Evolutionary conservation across 2,797 vertebrate genomes (phyloP), one percentile per base, ranked within the genome.

Genomic region (Chelon labrosus): DNA sequence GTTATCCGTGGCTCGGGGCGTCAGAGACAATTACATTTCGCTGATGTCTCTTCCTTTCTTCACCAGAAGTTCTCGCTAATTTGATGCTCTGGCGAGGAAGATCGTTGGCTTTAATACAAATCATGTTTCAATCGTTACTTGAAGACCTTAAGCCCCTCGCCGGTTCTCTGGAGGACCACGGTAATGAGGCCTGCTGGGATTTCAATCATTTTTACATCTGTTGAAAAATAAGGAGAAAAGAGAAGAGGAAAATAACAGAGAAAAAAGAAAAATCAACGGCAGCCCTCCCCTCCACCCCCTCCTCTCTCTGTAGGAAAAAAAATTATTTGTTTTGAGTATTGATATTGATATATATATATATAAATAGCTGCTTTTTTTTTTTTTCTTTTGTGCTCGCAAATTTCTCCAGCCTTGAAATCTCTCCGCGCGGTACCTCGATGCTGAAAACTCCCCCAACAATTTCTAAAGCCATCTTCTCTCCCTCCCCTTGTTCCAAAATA

Each of bases 131-230:
- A 97, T 96, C 95, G 95, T 96, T 96, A 96, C 92, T 90, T 93
- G 93, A 94, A 95, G 96, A 96, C 95, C 95, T 93, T 91, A 91
- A 84, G 95, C 95, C 95, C 93, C 54, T 59, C 82, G 88, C 92
- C 80, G 87, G 91, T 92, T 91, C 94, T 64, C 86, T 9, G 76
- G 94, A 93, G 93, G 94, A 42, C 71, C 7, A 80, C 75, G 84
- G 93, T 98, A 98, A 98, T 97, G 96, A 98, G 97, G 95, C 94
- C 96, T 96, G 94, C 91, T 95, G 97, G 97, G 97, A 97, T 91
- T 96, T 96, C 93, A 93, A 94, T 96, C 92, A 95, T 89, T 95
- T 93, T 93, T 93, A 94, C 94, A 93, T 93, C 93, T 92, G 92
- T 93, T 94, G 92, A 76, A 94, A 94, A 94, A 95, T 92, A 91